Conservation (phyloP, 2,113 vertebrate species). For the Haplotaxodon microlepis region DNA sequence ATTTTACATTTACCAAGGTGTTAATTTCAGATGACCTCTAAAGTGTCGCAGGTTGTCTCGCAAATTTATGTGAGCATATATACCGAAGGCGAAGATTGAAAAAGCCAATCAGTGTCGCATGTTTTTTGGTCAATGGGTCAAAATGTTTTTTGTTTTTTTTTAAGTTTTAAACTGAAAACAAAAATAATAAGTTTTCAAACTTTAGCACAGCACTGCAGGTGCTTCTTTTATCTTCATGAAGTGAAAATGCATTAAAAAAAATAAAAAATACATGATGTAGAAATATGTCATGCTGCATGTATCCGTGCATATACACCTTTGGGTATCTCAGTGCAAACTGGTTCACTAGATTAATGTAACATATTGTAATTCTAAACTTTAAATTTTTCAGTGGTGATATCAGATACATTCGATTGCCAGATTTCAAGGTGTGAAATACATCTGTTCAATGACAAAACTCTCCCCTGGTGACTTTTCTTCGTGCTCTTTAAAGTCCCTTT, state of each 20-base stretch:
- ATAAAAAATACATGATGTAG: background rate
- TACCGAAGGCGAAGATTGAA: background rate
- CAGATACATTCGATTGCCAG: background rate
- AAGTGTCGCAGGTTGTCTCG: background rate
- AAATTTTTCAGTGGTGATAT: background rate
- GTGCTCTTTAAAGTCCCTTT: constrained; percentile 1
- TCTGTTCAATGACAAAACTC: background rate
- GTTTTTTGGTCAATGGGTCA: background rate
- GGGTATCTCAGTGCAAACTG: background rate
- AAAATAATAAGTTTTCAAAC: background rate
- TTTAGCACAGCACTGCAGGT: background rate
- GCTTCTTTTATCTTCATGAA: background rate
- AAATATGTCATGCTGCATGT: background rate
- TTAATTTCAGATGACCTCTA: background rate
- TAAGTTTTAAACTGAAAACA: background rate
- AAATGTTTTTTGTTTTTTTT: accelerated
- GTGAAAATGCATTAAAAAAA: background rate
- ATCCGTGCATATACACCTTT: background rate
- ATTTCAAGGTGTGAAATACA: background rate
- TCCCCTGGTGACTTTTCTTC: background rate
- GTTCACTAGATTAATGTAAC: background rate
- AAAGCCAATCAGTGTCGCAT: background rate
- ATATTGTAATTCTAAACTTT: background rate
- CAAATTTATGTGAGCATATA: background rate
- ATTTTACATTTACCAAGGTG: background rate